Percentiles rank a stretch among this genome's conserved stretches.
phyloP scores from a whole-genome alignment of 2,113 vertebrate species.

The Coracopsis vasa region DNA sequence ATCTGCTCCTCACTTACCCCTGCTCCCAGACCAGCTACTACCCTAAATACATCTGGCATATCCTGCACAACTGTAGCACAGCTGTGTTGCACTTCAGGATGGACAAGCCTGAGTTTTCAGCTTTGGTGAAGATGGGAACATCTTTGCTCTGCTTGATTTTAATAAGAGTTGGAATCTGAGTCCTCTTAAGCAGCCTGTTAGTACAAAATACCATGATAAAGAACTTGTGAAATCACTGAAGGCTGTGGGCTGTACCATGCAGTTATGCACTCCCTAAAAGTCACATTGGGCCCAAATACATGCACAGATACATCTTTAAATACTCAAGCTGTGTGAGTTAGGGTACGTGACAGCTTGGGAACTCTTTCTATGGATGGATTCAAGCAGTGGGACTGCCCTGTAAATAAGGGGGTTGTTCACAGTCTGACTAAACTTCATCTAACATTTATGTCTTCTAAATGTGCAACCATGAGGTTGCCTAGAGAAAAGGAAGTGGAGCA shows the following conservation, averaged over 20 bases:
- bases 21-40: not conserved
- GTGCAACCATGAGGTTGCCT: not conserved
- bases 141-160: not conserved
- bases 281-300: not conserved
- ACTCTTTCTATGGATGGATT: not conserved
- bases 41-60: not conserved
- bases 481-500: not conserved
- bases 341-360: not conserved
- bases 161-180: not conserved
- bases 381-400: not conserved
- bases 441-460: not conserved
- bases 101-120: not conserved
- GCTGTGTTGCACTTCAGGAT: accelerated
- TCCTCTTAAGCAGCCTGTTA: not conserved
- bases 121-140: not conserved
- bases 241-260: not conserved
- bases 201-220: not conserved
- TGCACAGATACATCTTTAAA: not conserved
- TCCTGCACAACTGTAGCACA: not conserved
- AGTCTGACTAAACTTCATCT: not conserved
- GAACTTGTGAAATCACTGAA: not conserved
- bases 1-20: not conserved
- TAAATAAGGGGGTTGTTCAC: not conserved
- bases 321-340: not conserved
- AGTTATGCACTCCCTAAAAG: not conserved